phyloP scores from a whole-genome alignment of 2,888 invertebrate genomes.

The Eilema sororculum region DNA sequence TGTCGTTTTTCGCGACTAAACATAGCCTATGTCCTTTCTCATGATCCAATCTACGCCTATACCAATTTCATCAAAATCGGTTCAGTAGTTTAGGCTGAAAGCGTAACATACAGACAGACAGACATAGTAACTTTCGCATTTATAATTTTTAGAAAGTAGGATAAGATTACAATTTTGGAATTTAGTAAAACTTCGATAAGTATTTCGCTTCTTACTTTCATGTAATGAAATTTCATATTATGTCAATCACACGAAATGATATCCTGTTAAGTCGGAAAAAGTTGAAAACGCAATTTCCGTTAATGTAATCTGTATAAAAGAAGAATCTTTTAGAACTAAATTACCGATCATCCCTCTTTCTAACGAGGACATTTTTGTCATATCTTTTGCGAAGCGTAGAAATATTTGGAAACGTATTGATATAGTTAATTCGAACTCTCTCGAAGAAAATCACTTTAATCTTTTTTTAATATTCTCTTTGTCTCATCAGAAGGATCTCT shows the following conservation, averaged over 20 bases:
- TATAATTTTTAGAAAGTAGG: too few species aligned
- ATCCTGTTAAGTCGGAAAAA: not conserved
- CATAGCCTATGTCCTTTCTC: too few species aligned
- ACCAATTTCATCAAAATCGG: too few species aligned
- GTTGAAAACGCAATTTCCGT: constrained; percentile 23
- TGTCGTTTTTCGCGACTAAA: too few species aligned
- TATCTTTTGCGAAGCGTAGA: not conserved
- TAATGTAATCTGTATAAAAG: not conserved
- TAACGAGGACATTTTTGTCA: not conserved
- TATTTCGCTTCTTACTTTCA: not conserved
- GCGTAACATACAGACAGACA: too few species aligned
- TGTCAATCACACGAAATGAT: not conserved
- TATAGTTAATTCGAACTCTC: not conserved
- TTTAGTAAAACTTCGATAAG: not conserved
- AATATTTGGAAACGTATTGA: not conserved
- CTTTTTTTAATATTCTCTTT: not conserved
- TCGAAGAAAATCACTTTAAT: not conserved
- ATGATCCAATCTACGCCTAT: too few species aligned
- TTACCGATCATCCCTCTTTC: not conserved
- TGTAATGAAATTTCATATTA: constrained; percentile 2
- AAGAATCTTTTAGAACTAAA: constrained; percentile 7
- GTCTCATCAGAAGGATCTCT: not conserved
- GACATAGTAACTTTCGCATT: too few species aligned
- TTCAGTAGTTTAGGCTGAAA: too few species aligned
- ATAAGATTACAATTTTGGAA: not conserved